Percentiles rank a stretch among this genome's conserved stretches.
Conservation (phyloP, 2,113 vertebrate species). For the Pterocles gutturalis region DNA sequence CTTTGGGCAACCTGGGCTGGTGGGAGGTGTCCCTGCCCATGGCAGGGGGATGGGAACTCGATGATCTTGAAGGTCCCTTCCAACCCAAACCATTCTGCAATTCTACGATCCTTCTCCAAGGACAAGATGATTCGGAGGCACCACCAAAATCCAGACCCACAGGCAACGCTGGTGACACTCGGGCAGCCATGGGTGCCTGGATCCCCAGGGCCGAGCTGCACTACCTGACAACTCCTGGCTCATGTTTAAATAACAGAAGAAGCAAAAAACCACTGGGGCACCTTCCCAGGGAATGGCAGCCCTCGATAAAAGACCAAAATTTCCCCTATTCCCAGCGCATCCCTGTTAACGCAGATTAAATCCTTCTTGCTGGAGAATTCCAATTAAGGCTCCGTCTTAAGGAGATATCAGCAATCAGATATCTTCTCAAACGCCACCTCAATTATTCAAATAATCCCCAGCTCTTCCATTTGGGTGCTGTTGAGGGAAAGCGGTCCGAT, state of each 20-base stretch:
- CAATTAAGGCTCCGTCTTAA: constrained; percentile 27
- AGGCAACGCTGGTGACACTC: background rate
- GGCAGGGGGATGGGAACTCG: no score
- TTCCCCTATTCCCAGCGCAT: background rate
- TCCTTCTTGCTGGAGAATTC: constrained; percentile 24
- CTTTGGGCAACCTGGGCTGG: no score
- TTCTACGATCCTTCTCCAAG: no score
- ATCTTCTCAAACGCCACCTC: constrained; percentile 49
- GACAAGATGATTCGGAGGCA: background rate
- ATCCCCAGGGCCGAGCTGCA: fast-evolving
- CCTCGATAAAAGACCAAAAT: background rate
- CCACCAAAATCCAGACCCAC: background rate
- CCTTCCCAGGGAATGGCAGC: background rate
- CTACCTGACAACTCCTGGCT: background rate
- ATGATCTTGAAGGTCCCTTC: no score
- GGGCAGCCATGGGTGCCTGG: background rate
- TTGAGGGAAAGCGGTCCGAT: constrained; percentile 29
- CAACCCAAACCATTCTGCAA: no score
- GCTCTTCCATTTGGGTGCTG: constrained; percentile 35
- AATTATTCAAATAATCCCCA: constrained; percentile 50
- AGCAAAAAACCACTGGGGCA: background rate
- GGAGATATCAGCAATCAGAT: constrained; percentile 46
- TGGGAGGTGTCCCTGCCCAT: no score
- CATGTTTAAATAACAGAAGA: background rate
- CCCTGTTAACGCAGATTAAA: background rate